phyloP scores from a whole-genome alignment of 2,888 invertebrate genomes.

The Molorchus minor region DNA sequence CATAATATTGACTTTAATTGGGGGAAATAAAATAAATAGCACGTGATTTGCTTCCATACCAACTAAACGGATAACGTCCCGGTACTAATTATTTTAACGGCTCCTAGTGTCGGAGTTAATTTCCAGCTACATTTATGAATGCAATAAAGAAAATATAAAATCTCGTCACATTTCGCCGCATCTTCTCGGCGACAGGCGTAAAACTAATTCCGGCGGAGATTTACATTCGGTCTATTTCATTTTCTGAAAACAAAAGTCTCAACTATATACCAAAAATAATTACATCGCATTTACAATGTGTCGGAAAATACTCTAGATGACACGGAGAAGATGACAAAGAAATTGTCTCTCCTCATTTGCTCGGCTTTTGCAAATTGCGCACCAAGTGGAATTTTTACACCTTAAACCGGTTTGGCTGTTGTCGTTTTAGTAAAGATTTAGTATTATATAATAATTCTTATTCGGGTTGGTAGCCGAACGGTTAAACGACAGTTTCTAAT shows the following conservation, averaged over 20 bases:
- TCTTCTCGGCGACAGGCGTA: constrained; percentile 40
- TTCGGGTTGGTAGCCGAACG: too few species aligned
- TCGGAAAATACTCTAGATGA: constrained; percentile 38
- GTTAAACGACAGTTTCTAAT: too few species aligned
- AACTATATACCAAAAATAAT: constrained; percentile 45
- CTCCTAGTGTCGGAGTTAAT: constrained; percentile 39
- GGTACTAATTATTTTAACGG: constrained; percentile 39
- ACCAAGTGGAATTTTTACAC: too few species aligned
- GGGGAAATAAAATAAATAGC: constrained; percentile 31
- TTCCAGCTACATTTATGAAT: constrained; percentile 39
- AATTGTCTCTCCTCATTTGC: constrained; percentile 38
- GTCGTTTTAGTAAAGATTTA: too few species aligned
- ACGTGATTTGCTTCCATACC: constrained; percentile 21
- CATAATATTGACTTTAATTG: constrained; percentile 28
- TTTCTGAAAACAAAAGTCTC: constrained; percentile 27
- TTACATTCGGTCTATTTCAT: constrained; percentile 37
- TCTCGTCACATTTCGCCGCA: constrained; percentile 40
- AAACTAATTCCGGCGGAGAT: constrained; percentile 43
- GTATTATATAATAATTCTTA: too few species aligned
- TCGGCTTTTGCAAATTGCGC: too few species aligned
- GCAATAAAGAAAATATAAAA: constrained; percentile 45
- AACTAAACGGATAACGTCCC: constrained; percentile 31
- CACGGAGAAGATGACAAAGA: constrained; percentile 40
- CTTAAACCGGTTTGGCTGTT: too few species aligned
- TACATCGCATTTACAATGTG: constrained; percentile 44